These are phyloP conservation scores for Campoplex nolae DNA, from an alignment of 2,888 invertebrate genomes.

Conservation along the genomic window DNA sequence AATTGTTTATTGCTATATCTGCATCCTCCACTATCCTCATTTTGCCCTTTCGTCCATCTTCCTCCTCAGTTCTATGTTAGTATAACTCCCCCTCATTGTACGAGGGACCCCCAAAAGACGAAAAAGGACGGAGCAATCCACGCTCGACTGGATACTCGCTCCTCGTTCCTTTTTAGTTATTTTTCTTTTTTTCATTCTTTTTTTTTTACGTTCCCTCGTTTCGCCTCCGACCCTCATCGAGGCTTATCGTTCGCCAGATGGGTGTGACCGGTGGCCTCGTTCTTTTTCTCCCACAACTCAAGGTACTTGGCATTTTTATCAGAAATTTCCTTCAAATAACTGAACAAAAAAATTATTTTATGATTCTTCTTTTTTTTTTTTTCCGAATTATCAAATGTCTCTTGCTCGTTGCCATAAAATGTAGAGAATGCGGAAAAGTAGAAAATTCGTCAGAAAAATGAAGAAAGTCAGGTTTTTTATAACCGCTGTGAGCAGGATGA, in stretches of 20 bases:
- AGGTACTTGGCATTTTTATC: constrained; percentile 12
- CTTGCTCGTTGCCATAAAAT: not conserved
- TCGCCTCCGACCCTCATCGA: constrained; percentile 59
- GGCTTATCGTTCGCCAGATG: constrained; percentile 68
- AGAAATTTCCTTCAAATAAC: not conserved
- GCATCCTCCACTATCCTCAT: constrained; percentile 69
- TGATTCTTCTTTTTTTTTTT: not conserved
- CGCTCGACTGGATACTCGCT: constrained; percentile 52
- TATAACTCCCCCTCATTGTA: constrained; percentile 19
- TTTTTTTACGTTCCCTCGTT: constrained; percentile 51
- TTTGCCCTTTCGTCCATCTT: constrained; percentile 64
- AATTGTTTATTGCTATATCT: constrained; percentile 83
- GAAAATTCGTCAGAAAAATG: not conserved
- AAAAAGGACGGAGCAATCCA: constrained; percentile 52
- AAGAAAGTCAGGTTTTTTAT: not conserved
- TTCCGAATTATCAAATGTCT: not conserved
- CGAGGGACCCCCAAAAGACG: constrained; percentile 42
- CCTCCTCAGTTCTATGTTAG: constrained; percentile 39
- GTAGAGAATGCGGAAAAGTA: not conserved
- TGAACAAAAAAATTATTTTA: not conserved
- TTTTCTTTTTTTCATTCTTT: constrained; percentile 57
- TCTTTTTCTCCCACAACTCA: constrained; percentile 24
- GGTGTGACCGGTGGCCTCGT: constrained; percentile 64
- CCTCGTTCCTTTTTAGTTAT: constrained; percentile 25
- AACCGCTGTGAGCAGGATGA: not conserved